phyloP scores from a whole-genome alignment of 2,888 invertebrate genomes.

The Athalia circularis region DNA sequence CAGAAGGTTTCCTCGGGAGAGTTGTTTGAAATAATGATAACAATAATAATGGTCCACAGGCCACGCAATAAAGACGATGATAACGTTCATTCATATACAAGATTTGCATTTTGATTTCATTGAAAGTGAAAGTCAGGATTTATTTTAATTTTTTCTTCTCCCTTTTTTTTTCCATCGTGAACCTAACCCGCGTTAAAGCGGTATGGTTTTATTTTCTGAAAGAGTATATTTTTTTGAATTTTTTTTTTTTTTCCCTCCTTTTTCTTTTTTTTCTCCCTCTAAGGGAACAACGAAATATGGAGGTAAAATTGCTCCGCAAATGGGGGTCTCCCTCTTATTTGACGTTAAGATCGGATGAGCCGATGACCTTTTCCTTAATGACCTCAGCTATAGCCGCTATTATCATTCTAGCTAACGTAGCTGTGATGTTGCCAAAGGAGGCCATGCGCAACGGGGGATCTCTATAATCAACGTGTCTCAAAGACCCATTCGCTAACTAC shows the following conservation, averaged over 20 bases:
- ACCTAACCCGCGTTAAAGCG: too few relatives aligned
- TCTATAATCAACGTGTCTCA: slow-evolving; percentile 21
- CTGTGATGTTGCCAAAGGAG: slow-evolving; percentile 6
- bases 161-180: too few relatives aligned
- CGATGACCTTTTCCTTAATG: slow-evolving; percentile 40
- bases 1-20: slow-evolving; percentile 16
- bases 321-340: slow-evolving; percentile 23
- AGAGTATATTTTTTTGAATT: too few relatives aligned
- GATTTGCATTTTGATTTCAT: neutral
- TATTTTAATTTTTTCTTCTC: too few relatives aligned
- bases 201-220: too few relatives aligned
- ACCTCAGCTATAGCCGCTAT: slow-evolving; percentile 15
- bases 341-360: slow-evolving; percentile 29
- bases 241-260: too few relatives aligned
- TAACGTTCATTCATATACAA: neutral
- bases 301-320: slow-evolving; percentile 29
- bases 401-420: slow-evolving; percentile 21
- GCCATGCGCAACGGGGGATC: slow-evolving; percentile 2
- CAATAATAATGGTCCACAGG: neutral
- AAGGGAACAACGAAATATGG: neutral
- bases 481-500: slow-evolving; percentile 24
- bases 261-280: too few relatives aligned
- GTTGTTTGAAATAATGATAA: slow-evolving; percentile 25
- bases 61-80: neutral
- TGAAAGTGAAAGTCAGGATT: neutral